phyloP scores from a whole-genome alignment of 2,888 invertebrate species.

The Tachina fera region DNA sequence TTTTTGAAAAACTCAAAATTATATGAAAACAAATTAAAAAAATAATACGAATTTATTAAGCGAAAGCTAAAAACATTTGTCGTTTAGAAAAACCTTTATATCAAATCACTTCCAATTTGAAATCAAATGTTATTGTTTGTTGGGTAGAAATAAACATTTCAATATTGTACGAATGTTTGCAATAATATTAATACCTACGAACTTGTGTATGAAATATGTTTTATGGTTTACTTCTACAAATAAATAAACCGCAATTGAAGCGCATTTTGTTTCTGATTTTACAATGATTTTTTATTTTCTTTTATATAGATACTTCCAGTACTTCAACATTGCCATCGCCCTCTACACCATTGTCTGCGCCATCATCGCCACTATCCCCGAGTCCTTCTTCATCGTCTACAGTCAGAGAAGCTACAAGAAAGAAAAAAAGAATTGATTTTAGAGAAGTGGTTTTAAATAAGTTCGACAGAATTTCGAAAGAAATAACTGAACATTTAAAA shows the following conservation, averaged over 20 bases:
- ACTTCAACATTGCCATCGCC: background rate
- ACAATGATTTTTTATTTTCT: background rate
- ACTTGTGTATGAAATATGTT: too few species aligned
- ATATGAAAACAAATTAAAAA: too few species aligned
- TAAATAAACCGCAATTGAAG: background rate
- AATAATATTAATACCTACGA: too few species aligned
- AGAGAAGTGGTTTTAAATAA: slow-evolving; percentile 7
- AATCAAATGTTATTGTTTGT: too few species aligned
- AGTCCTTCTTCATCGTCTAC: background rate
- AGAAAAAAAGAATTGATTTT: slow-evolving; percentile 4
- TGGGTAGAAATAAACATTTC: too few species aligned
- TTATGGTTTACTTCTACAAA: background rate
- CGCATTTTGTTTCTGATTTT: slow-evolving; percentile 3
- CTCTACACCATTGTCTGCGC: slow-evolving; percentile 1
- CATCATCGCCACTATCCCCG: slow-evolving; percentile 29
- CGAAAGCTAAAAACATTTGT: too few species aligned
- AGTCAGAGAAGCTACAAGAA: slow-evolving; percentile 4
- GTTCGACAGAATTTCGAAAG: slow-evolving; percentile 5
- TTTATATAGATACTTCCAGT: background rate
- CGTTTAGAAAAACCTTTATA: too few species aligned
- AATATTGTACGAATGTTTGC: too few species aligned
- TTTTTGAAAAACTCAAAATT: too few species aligned
- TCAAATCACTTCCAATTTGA: too few species aligned
- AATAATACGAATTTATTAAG: too few species aligned
- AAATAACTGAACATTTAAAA: slow-evolving; percentile 3